These are phyloP conservation scores for Ametastegia equiseti DNA, from an alignment of 2,888 invertebrate genomes.

Conservation along the genomic window DNA sequence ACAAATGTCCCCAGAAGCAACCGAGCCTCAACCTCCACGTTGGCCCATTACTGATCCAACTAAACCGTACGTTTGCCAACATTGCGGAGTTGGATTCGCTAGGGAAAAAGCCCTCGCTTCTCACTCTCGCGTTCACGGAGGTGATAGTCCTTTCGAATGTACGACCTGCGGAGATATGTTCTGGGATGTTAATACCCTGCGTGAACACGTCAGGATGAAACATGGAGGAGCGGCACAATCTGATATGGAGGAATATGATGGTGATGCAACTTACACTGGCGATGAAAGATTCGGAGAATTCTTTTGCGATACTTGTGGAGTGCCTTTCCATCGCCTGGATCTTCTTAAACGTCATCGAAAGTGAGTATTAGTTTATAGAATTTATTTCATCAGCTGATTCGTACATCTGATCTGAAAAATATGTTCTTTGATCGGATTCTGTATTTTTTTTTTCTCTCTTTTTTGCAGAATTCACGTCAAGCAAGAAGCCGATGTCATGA, in stretches of 20 bases:
- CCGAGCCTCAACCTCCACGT: constrained; percentile 65
- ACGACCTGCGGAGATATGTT: constrained; percentile 89
- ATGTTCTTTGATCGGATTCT: too few species aligned
- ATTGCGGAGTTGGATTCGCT: constrained; percentile 87
- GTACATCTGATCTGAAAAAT: too few species aligned
- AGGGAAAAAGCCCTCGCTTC: constrained; percentile 89
- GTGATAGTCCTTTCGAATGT: constrained; percentile 89
- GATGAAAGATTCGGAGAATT: constrained; percentile 81
- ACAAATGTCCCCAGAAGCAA: constrained; percentile 58
- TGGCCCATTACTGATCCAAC: constrained; percentile 83
- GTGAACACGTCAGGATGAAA: constrained; percentile 81
- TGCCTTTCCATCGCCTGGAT: constrained; percentile 88
- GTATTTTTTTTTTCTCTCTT: not conserved
- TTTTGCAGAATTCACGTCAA: constrained; percentile 71
- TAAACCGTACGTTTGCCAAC: constrained; percentile 89
- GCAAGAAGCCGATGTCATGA: constrained; percentile 66
- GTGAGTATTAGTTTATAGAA: constrained; percentile 61
- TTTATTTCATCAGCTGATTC: not conserved
- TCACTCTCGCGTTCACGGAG: constrained; percentile 87
- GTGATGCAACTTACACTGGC: constrained; percentile 78
- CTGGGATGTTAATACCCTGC: constrained; percentile 81
- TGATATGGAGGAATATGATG: constrained; percentile 75
- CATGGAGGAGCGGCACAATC: constrained; percentile 75
- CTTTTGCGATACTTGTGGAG: constrained; percentile 86
- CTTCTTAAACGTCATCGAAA: constrained; percentile 85